phyloP scores from a whole-genome alignment of 2,888 invertebrate species.

The Lochmaea crataegi region DNA sequence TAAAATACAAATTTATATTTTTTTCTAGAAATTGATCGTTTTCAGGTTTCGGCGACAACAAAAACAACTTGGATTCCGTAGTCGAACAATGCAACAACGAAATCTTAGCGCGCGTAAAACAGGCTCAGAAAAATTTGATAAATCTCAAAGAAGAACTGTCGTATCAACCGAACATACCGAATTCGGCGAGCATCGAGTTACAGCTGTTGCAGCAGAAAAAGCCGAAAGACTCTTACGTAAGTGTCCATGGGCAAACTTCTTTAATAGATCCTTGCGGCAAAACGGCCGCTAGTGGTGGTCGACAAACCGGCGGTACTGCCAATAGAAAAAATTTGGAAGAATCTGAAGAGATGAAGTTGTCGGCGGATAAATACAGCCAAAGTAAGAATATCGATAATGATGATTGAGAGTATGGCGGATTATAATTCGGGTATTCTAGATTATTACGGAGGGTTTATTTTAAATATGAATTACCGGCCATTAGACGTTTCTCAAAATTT shows the following conservation, averaged over 20 bases:
- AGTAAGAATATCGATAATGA: conserved; percentile 14
- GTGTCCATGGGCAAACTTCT: conserved; percentile 71
- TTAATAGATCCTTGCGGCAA: conserved; percentile 69
- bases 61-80: conserved; percentile 70
- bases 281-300: conserved; percentile 59
- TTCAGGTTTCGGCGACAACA: conserved; percentile 64
- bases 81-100: conserved; percentile 72
- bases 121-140: conserved; percentile 67
- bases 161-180: conserved; percentile 65
- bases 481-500: too few species aligned
- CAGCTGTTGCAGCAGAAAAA: conserved; percentile 59
- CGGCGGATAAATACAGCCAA: conserved; percentile 42
- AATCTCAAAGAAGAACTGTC: conserved; percentile 66
- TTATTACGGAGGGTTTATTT: not conserved
- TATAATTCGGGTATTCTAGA: not conserved
- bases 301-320: conserved; percentile 57
- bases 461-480: too few species aligned
- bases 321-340: conserved; percentile 63
- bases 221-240: conserved; percentile 67
- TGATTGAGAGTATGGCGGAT: not conserved
- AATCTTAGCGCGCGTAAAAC: conserved; percentile 70
- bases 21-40: not conserved
- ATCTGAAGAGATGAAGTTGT: conserved; percentile 70
- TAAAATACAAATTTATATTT: not conserved
- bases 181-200: conserved; percentile 56